A percentile compares a stretch with the other conserved stretches of the same genome.
These are phyloP conservation scores for Trematomus loennbergii DNA, from an alignment of 2,113 vertebrate species.

Conservation along the genomic window DNA sequence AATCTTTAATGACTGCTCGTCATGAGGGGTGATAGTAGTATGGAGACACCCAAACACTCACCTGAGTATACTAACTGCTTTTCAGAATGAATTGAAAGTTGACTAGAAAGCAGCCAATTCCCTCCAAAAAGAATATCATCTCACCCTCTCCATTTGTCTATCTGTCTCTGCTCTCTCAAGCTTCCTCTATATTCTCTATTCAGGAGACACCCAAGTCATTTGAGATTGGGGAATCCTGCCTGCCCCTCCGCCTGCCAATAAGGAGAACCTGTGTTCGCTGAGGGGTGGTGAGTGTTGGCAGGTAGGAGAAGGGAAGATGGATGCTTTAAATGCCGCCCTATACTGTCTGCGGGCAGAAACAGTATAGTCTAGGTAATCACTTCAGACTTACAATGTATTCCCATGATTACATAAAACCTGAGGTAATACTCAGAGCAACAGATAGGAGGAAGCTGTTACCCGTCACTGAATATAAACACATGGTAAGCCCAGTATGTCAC, in stretches of 20 bases:
- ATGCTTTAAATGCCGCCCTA: slow-evolving; percentile 36
- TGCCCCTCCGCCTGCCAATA: slow-evolving; percentile 41
- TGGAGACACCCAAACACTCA: background rate
- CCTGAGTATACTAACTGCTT: background rate
- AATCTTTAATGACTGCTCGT: background rate
- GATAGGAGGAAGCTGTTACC: background rate
- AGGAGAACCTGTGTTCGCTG: slow-evolving; percentile 42
- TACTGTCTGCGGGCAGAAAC: slow-evolving; percentile 33
- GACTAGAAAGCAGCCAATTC: slow-evolving; percentile 22
- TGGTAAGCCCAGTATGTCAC: background rate
- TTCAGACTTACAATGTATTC: slow-evolving; percentile 7
- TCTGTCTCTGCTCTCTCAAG: background rate
- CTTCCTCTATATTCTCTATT: slow-evolving; percentile 36
- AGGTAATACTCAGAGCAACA: slow-evolving; percentile 25
- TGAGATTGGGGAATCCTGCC: slow-evolving; percentile 46
- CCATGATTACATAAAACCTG: slow-evolving; percentile 27
- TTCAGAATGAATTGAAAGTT: slow-evolving; percentile 32
- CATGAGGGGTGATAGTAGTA: too few species aligned
- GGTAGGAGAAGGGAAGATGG: slow-evolving; percentile 39
- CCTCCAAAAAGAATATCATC: slow-evolving; percentile 33
- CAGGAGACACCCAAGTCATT: slow-evolving; percentile 41
- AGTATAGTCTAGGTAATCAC: slow-evolving; percentile 23
- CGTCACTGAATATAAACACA: background rate
- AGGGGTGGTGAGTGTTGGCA: slow-evolving; percentile 39
- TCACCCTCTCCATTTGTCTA: background rate